Percentiles rank a stretch among this genome's conserved stretches.
These are phyloP conservation scores for Sphaerophoria taeniata DNA, from an alignment of 2,888 invertebrate genomes.

Conservation along the genomic window DNA sequence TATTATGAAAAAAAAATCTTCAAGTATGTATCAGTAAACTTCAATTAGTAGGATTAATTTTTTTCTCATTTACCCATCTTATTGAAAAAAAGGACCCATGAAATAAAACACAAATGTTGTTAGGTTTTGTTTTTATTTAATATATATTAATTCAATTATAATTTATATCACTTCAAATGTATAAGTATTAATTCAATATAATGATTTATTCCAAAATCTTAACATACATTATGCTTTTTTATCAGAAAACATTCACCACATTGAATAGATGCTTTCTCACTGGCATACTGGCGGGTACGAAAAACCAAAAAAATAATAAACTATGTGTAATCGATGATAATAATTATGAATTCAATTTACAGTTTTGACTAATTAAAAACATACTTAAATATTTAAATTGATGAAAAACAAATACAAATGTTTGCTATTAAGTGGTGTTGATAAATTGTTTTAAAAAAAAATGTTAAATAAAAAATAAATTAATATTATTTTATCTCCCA, in stretches of 20 bases:
- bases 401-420: conserved; percentile 8
- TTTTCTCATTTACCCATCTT: too few species aligned
- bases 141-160: conserved; percentile 71
- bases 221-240: conserved; percentile 39
- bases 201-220: conserved; percentile 74
- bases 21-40: too few species aligned
- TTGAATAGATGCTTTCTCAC: conserved; percentile 36
- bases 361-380: conserved; percentile 22
- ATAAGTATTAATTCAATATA: conserved; percentile 73
- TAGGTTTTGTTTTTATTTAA: conserved; percentile 60
- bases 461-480: conserved; percentile 8
- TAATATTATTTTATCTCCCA: conserved; percentile 24
- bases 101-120: conserved; percentile 11
- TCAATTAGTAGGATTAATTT: too few species aligned
- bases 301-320: conserved; percentile 23
- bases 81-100: too few species aligned
- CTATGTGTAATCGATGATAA: conserved; percentile 15
- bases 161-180: conserved; percentile 74
- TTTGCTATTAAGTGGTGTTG: background rate
- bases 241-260: conserved; percentile 53
- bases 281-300: conserved; percentile 61
- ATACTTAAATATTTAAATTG: background rate
- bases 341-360: conserved; percentile 35
- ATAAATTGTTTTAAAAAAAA: conserved; percentile 36
- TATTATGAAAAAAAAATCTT: too few species aligned